Evolutionary conservation across 2,113 vertebrate genomes (phyloP), one percentile per base, ranked within the genome.

Genomic region (Rhinichthys klamathensis): DNA sequence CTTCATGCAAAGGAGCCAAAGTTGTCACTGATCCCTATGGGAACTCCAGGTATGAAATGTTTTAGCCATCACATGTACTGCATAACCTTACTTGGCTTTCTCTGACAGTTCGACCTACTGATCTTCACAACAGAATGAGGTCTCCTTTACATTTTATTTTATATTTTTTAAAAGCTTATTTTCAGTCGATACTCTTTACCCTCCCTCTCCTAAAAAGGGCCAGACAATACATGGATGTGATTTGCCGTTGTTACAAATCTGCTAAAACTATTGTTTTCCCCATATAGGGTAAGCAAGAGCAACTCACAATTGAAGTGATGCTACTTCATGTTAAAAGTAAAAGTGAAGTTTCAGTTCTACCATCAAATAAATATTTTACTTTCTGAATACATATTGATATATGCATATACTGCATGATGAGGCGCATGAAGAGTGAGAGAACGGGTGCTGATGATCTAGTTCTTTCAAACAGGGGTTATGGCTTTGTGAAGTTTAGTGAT

Each of bases 1-100:
- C 95, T 13, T 97, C 97, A 54, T 97, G 96, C 93, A 96, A 97
- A 92, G 96, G 96, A 90, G 96, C 95, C 92, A 97, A 97, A 95
- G 97, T 97, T 90, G 97, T 97, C 86, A 96, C 96, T 13, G 97
- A 97, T 89, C 93, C 96, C 81, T 95, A 95, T 10, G 96, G 97
- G 84, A 96, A 97, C 93, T 97, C 97, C 82, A 96, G 95, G 97
- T 97, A 97, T 74, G 84, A 4, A 21, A 84, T 3, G 3, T 5
- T 32, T 38, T 65, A 51, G 76, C 65, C 46, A 4, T 18, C 12
- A 9, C 15, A 49, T 5, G 23, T 80, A 25, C 30, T 25, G 32
- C 32, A 74, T 81, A 85, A 80, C 54, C 35, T 51, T 63, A 25
- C 74, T 13, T 78, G 61, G 15, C 25, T 58, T 32, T 11, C 6